Percentiles rank a stretch among this genome's conserved stretches.
These are phyloP conservation scores for Ceratotherium simum DNA, from an alignment of 2,113 vertebrate species.

Conservation along the genomic window DNA sequence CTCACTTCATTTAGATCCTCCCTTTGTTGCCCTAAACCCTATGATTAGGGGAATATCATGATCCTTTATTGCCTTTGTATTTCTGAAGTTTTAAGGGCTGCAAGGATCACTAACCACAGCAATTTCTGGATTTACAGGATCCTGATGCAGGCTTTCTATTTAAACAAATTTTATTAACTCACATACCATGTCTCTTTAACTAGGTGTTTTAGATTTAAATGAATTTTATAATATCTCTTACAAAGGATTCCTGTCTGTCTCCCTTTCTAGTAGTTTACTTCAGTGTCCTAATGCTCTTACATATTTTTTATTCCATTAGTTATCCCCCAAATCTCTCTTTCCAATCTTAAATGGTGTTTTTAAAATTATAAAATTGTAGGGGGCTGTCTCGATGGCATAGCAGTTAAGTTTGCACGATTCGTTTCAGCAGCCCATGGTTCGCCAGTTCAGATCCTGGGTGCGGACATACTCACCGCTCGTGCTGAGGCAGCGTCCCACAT, in stretches of 20 bases:
- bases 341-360: neutral
- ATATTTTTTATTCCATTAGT: neutral
- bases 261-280: neutral
- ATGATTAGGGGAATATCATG: neutral
- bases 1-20: neutral
- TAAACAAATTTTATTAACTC: neutral
- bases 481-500: too few relatives aligned
- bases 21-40: neutral
- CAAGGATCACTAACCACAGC: neutral
- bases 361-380: neutral
- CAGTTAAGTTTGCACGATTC: too few relatives aligned
- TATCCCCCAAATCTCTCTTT: neutral
- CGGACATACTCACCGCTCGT: too few relatives aligned
- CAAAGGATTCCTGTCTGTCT: neutral
- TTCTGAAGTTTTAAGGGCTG: neutral
- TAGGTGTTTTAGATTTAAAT: neutral
- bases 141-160: neutral
- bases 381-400: too few relatives aligned
- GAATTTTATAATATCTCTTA: neutral
- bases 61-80: neutral
- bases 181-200: neutral
- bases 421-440: too few relatives aligned
- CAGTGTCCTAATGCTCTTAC: neutral
- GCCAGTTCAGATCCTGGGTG: too few relatives aligned
- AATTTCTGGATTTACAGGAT: neutral